These are phyloP conservation scores for Rhynchomys soricoides DNA, from an alignment of 2,113 vertebrate genomes.

Conservation along the genomic window DNA sequence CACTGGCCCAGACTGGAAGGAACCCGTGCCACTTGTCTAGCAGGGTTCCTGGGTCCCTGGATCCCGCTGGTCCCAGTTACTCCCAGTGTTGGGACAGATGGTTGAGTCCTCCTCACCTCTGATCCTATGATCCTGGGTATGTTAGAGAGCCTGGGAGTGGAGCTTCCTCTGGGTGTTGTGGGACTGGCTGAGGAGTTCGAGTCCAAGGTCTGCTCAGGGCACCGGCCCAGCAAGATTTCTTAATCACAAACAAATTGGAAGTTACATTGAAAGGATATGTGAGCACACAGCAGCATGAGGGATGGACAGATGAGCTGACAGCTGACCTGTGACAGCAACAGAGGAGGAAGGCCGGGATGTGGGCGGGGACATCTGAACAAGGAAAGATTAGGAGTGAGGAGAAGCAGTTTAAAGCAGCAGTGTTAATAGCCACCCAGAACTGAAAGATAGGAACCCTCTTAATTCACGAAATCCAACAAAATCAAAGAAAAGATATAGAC, in stretches of 20 bases:
- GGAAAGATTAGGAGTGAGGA: background rate
- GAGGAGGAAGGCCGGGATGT: accelerated
- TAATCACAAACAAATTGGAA: background rate
- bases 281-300: background rate
- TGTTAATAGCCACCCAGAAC: background rate
- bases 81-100: no score
- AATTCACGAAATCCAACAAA: background rate
- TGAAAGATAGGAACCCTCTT: background rate
- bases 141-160: no score
- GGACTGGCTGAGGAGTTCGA: no score
- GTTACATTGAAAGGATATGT: background rate
- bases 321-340: background rate
- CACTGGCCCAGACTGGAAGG: no score
- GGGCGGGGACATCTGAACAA: background rate
- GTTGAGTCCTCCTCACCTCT: no score
- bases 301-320: background rate
- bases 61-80: no score
- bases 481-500: background rate
- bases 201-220: no score
- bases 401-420: background rate
- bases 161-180: no score
- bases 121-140: no score
- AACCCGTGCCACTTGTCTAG: no score
- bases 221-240: no score
- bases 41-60: no score